Percentiles rank a stretch among this genome's conserved stretches.
Evolutionary conservation across 1,140 invertebrate species (phyloP).

Genomic region (Triops cancriformis): DNA sequence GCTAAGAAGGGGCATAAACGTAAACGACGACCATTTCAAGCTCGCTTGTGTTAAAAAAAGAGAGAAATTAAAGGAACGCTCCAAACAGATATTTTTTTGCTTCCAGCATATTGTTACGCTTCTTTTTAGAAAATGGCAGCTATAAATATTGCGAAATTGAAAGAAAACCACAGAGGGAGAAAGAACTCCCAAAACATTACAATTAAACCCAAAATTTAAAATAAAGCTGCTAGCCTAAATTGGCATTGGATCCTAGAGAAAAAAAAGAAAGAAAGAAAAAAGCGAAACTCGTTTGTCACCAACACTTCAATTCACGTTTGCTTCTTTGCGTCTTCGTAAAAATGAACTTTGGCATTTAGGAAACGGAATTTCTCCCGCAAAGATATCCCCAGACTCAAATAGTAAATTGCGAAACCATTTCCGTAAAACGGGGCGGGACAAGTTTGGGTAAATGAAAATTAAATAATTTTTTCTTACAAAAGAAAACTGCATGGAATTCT

Average conservation of each 20-base stretch:
- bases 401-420: no score
- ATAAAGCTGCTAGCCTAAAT: neutral
- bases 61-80: neutral
- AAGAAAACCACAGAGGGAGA: neutral
- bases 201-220: neutral
- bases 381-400: neutral
- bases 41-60: neutral
- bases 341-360: neutral
- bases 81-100: neutral
- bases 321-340: neutral
- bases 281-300: neutral
- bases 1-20: neutral
- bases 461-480: neutral
- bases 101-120: neutral
- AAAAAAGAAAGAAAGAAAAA: neutral
- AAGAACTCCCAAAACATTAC: neutral
- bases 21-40: neutral
- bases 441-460: no score
- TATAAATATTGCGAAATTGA: neutral
- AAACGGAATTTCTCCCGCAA: neutral
- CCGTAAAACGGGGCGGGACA: no score
- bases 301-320: neutral
- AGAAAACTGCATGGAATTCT: neutral
- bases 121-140: neutral
- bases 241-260: neutral